These are phyloP conservation scores for Peromyscus leucopus DNA, from an alignment of 2,113 vertebrate genomes.

Conservation along the genomic window DNA sequence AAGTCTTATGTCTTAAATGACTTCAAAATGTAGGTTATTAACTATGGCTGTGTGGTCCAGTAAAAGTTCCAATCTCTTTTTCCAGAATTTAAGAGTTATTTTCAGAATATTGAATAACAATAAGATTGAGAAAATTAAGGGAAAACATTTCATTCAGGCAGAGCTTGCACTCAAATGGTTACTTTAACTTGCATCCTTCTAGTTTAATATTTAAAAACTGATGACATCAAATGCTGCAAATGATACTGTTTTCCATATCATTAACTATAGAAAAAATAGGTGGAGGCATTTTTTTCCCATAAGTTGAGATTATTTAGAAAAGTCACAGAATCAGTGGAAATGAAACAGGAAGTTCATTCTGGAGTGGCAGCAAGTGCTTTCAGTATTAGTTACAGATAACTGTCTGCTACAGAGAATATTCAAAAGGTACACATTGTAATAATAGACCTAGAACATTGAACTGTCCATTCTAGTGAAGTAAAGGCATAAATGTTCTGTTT, in stretches of 20 bases:
- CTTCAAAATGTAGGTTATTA: background rate
- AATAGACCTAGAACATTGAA: background rate
- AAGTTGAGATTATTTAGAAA: background rate
- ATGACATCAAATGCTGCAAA: background rate
- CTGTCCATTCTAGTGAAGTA: background rate
- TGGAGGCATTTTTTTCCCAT: background rate
- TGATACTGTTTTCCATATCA: background rate
- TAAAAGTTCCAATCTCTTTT: background rate
- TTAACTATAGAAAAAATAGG: background rate
- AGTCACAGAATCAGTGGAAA: background rate
- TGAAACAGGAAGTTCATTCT: background rate
- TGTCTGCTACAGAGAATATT: background rate
- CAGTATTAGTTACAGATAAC: background rate
- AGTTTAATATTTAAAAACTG: background rate
- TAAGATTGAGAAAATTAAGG: background rate
- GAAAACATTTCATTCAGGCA: background rate
- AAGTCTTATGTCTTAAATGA: too few species aligned
- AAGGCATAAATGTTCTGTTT: background rate
- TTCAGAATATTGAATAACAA: background rate
- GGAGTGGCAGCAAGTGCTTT: background rate
- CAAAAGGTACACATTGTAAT: background rate
- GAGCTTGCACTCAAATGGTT: background rate
- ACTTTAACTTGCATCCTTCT: background rate
- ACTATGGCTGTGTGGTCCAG: background rate
- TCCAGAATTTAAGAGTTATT: background rate